Conservation (phyloP, 2,888 invertebrate species). For the Drosophila algonquin region DNA sequence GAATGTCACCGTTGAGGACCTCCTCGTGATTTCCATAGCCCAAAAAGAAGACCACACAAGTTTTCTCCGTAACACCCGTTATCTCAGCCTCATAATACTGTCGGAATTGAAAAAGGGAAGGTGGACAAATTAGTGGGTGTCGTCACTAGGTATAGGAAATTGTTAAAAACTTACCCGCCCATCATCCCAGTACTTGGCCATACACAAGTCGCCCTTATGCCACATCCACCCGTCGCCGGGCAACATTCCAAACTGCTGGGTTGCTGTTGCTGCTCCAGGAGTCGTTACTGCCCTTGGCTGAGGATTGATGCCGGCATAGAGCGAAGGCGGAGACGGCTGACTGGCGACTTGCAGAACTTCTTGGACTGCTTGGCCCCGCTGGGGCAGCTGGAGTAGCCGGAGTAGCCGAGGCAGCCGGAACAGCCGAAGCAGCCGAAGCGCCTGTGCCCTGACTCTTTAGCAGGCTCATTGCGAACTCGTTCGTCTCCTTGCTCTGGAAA, state of each 20-base stretch:
- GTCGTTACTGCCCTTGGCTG: conserved; percentile 29
- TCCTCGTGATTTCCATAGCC: conserved; percentile 96
- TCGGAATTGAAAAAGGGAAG: background rate
- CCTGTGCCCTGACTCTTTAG: conserved; percentile 81
- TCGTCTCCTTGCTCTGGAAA: conserved; percentile 84
- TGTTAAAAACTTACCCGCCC: conserved; percentile 87
- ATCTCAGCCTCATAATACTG: conserved; percentile 93
- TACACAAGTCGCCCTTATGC: conserved; percentile 92
- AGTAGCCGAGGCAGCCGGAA: background rate
- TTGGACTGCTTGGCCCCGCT: background rate
- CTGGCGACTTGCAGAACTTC: conserved; percentile 11
- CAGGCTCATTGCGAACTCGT: conserved; percentile 83
- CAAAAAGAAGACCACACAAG: conserved; percentile 93
- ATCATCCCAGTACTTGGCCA: conserved; percentile 97
- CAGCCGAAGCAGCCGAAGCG: background rate
- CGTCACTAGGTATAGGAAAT: too few species aligned
- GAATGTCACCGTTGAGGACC: conserved; percentile 92
- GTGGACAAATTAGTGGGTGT: background rate
- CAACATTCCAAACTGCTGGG: conserved; percentile 78
- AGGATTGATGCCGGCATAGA: conserved; percentile 24
- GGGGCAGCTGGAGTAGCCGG: background rate
- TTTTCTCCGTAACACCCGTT: conserved; percentile 91
- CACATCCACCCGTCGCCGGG: conserved; percentile 85
- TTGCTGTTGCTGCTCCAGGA: conserved; percentile 39
- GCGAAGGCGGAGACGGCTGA: conserved; percentile 7